These are phyloP conservation scores for Heliconius nattereri DNA, from an alignment of 1,140 invertebrate species.

Conservation along the genomic window DNA sequence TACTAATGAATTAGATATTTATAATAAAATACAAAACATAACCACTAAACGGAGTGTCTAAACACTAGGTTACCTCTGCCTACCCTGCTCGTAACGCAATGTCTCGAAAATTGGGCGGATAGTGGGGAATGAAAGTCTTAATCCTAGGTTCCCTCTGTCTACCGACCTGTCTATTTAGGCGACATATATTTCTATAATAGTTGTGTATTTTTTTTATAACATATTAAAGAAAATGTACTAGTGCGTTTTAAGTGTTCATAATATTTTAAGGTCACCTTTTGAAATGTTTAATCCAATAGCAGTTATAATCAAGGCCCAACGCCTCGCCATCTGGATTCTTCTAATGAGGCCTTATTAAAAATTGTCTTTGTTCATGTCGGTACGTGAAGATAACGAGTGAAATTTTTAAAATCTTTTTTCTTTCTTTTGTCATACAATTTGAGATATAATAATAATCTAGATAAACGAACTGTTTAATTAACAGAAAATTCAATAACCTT, in stretches of 20 bases:
- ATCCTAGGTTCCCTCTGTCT: no score
- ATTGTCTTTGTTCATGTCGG: slow-evolving; percentile 1
- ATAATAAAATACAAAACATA: no score
- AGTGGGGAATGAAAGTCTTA: no score
- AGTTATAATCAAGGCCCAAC: background rate
- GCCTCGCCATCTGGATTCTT: background rate
- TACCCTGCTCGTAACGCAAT: no score
- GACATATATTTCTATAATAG: no score
- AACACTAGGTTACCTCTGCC: no score
- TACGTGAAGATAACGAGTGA: background rate
- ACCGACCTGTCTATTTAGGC: no score
- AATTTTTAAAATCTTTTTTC: background rate
- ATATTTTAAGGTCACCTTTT: background rate
- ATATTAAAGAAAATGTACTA: background rate
- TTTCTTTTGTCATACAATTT: slow-evolving; percentile 5
- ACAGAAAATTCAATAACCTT: background rate
- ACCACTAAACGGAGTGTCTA: no score
- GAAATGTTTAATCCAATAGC: background rate
- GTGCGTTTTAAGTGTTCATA: background rate
- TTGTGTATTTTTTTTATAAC: background rate
- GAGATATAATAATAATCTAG: background rate
- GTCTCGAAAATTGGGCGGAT: no score
- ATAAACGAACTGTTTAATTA: background rate
- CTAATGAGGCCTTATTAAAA: slow-evolving; percentile 11
- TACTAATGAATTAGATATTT: no score